A percentile compares a stretch with the other conserved stretches of the same genome.
Conservation (phyloP, 2,113 vertebrate genomes). For the Typhlomys cinereus region DNA sequence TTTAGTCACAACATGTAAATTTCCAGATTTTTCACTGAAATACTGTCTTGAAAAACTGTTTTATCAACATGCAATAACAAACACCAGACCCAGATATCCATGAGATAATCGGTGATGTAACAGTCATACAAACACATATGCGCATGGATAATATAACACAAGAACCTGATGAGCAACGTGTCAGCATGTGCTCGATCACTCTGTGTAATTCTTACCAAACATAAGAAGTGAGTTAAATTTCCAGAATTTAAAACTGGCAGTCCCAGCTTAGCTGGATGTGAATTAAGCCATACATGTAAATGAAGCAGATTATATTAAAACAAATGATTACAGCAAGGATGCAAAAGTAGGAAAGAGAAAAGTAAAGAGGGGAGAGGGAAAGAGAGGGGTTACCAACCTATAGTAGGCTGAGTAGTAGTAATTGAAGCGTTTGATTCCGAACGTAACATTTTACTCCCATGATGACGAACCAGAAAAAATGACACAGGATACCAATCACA, state of each 20-base stretch:
- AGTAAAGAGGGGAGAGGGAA: conserved; percentile 85
- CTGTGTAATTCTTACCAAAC: conserved; percentile 73
- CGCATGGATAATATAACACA: conserved; percentile 66
- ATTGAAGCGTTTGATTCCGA: conserved; percentile 99
- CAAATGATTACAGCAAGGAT: conserved; percentile 81
- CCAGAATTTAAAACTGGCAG: conserved; percentile 79
- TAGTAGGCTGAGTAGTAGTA: conserved; percentile 99
- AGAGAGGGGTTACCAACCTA: conserved; percentile 99
- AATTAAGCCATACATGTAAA: conserved; percentile 84
- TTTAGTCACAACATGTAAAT: conserved; percentile 65
- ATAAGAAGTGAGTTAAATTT: conserved; percentile 66
- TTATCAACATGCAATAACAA: conserved; percentile 85
- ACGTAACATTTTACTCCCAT: conserved; percentile 99
- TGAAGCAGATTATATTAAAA: conserved; percentile 82
- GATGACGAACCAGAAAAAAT: conserved; percentile 99
- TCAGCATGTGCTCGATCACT: conserved; percentile 80
- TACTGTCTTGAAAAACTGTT: conserved; percentile 75
- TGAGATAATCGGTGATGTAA: conserved; percentile 74
- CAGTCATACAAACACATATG: conserved; percentile 81
- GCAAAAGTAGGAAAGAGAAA: conserved; percentile 82
- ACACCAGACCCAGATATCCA: conserved; percentile 81
- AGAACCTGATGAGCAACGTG: conserved; percentile 75
- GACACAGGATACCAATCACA: conserved; percentile 92
- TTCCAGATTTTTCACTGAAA: conserved; percentile 50
- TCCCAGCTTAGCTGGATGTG: conserved; percentile 85